A percentile compares a stretch with the other conserved stretches of the same genome.
phyloP scores from a whole-genome alignment of 2,113 vertebrate species.

The Danionella cerebrum region DNA sequence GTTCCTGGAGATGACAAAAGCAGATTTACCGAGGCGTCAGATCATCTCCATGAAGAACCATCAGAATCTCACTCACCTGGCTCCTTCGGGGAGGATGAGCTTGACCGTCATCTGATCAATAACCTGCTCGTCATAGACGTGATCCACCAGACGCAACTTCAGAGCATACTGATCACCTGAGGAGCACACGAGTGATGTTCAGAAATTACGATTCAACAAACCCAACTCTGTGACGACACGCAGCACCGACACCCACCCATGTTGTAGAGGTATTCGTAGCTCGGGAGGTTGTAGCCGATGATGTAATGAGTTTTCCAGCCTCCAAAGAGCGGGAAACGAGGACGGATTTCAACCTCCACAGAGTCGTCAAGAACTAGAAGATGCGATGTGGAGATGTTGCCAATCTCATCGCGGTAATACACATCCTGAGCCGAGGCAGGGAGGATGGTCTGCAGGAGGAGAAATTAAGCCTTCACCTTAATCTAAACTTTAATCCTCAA shows the following conservation, averaged over 20 bases:
- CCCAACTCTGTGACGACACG: no score
- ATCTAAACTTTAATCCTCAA: no score
- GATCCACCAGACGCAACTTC: slow-evolving; percentile 95
- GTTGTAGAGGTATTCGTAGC: slow-evolving; percentile 97
- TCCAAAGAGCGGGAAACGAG: slow-evolving; percentile 92
- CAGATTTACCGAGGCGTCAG: no score
- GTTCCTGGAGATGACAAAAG: slow-evolving; percentile 63
- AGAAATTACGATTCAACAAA: not conserved
- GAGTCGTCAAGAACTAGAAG: slow-evolving; percentile 93
- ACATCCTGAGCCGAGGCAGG: slow-evolving; percentile 96
- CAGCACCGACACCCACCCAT: slow-evolving; percentile 70
- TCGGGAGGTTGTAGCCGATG: slow-evolving; percentile 94
- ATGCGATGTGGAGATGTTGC: slow-evolving; percentile 97
- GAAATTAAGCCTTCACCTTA: not conserved
- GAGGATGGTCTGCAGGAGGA: slow-evolving; percentile 82
- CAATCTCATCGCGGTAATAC: slow-evolving; percentile 96
- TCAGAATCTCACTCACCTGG: slow-evolving; percentile 73
- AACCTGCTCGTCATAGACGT: slow-evolving; percentile 95
- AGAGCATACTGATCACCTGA: slow-evolving; percentile 93
- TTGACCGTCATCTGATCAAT: slow-evolving; percentile 89
- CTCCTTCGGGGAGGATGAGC: slow-evolving; percentile 91
- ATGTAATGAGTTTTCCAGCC: slow-evolving; percentile 99
- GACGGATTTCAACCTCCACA: slow-evolving; percentile 93
- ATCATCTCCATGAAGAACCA: not conserved
- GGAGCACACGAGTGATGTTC: not conserved